Percentiles rank a stretch among this genome's conserved stretches.
Evolutionary conservation across 2,797 vertebrate genomes (phyloP).

Genomic region (Cercopithecus mitis): DNA sequence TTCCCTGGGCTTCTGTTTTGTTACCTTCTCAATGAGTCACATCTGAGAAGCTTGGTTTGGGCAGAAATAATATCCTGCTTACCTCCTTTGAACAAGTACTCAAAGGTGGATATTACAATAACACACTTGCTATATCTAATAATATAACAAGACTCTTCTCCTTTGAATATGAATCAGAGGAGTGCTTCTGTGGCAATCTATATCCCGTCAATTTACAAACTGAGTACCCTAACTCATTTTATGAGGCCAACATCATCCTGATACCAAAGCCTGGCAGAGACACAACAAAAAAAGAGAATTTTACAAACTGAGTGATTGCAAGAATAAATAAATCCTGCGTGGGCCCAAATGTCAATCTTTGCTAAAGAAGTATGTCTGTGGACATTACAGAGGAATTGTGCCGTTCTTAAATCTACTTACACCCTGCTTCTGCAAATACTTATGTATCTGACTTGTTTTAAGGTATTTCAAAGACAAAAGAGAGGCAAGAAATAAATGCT

Average conservation of each 20-base stretch:
- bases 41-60: neutral
- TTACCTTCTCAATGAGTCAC: neutral
- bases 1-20: neutral
- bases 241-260: no score
- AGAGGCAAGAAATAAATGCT: neutral
- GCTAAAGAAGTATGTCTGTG: slow-evolving; percentile 5
- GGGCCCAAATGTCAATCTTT: neutral
- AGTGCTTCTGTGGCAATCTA: neutral
- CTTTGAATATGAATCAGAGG: neutral
- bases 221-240: neutral
- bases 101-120: neutral
- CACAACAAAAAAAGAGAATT: neutral
- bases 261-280: no score
- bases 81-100: neutral
- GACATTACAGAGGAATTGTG: neutral
- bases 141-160: neutral
- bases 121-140: neutral
- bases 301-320: neutral
- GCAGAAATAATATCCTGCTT: neutral
- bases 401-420: neutral
- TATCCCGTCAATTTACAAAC: neutral
- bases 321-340: neutral
- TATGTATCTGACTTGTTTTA: neutral
- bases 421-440: neutral
- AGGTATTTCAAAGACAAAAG: neutral